Conservation (phyloP, 1,140 invertebrate genomes). For the Theocolax elegans region DNA sequence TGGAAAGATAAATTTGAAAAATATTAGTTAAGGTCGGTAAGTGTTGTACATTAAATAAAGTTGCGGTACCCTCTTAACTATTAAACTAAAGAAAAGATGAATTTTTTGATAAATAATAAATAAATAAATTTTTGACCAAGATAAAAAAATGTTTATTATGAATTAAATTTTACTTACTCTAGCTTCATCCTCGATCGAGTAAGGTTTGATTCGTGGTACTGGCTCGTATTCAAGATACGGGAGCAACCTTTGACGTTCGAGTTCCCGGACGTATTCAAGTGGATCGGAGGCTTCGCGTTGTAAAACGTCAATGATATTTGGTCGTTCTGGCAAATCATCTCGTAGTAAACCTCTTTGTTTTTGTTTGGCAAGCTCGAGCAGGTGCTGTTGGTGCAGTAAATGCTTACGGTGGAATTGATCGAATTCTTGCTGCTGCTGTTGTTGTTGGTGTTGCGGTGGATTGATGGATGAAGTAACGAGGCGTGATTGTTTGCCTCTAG, state of each 20-base stretch:
- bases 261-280: slow-evolving; percentile 8
- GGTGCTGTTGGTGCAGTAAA: slow-evolving; percentile 45
- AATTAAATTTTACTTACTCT: slow-evolving; percentile 4
- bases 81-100: too few species aligned
- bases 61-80: too few species aligned
- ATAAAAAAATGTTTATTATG: too few species aligned
- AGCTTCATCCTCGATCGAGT: slow-evolving; percentile 7
- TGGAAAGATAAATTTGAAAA: too few species aligned
- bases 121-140: too few species aligned
- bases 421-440: not conserved
- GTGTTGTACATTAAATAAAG: too few species aligned
- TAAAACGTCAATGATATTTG: slow-evolving; percentile 43
- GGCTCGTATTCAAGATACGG: slow-evolving; percentile 26
- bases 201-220: not conserved
- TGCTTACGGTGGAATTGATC: not conserved
- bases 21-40: too few species aligned
- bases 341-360: slow-evolving; percentile 46
- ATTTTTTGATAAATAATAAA: too few species aligned
- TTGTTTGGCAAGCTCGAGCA: slow-evolving; percentile 43
- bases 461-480: not conserved
- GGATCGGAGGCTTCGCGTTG: slow-evolving; percentile 16
- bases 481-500: not conserved
- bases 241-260: slow-evolving; percentile 25
- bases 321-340: slow-evolving; percentile 44
- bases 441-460: not conserved